Evolutionary conservation across 2,888 invertebrate species (phyloP).

Genomic region (Biston betularia): DNA sequence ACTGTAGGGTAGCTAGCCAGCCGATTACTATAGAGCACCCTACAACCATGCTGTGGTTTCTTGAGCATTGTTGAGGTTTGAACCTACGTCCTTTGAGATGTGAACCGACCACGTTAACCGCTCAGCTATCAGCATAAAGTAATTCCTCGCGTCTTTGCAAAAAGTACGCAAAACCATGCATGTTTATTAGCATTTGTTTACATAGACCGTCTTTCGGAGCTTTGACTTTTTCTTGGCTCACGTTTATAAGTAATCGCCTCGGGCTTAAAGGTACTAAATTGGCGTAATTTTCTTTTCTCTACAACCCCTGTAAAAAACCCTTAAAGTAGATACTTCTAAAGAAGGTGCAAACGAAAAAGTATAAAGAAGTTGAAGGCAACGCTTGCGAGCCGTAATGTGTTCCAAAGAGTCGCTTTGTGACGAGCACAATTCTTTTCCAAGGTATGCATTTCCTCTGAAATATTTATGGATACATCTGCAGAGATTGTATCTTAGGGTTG

Average conservation of each 20-base stretch:
- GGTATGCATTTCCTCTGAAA: conserved; percentile 42
- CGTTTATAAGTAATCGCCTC: conserved; percentile 16
- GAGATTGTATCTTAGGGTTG: conserved; percentile 41
- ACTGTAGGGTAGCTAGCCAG: no score
- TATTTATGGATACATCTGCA: conserved; percentile 46
- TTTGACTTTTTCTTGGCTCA: conserved; percentile 5
- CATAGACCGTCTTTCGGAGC: background rate
- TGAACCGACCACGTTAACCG: no score
- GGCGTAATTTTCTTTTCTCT: conserved; percentile 33
- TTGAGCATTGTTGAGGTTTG: no score
- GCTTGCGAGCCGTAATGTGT: conserved; percentile 31
- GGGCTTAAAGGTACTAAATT: conserved; percentile 30
- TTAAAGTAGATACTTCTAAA: conserved; percentile 21
- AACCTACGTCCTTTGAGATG: no score
- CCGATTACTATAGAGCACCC: no score
- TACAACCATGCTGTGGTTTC: no score
- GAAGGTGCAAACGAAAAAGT: conserved; percentile 33
- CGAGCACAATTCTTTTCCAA: conserved; percentile 40
- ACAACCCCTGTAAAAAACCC: conserved; percentile 21
- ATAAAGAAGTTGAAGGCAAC: conserved; percentile 31
- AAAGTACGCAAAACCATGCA: no score
- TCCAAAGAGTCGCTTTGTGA: conserved; percentile 40
- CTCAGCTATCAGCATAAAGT: no score
- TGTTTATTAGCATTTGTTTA: no score
- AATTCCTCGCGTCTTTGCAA: no score